These are phyloP conservation scores for Arvicanthis niloticus DNA, from an alignment of 2,113 vertebrate species.

Conservation along the genomic window DNA sequence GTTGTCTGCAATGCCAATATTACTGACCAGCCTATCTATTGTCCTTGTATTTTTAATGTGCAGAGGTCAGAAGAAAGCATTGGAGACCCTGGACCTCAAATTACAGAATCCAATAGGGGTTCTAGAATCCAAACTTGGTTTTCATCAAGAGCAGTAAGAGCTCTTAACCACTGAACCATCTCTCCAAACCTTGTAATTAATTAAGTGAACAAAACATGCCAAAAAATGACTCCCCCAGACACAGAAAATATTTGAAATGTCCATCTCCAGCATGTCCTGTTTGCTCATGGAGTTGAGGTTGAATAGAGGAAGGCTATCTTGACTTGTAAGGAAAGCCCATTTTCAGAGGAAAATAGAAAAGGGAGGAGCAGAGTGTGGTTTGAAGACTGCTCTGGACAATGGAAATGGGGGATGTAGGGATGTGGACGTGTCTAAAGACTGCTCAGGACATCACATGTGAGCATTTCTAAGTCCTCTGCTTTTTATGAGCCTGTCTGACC, in stretches of 20 bases:
- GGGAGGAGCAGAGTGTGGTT: neutral
- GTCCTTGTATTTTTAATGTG: neutral
- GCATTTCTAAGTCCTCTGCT: neutral
- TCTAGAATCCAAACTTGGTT: too few relatives aligned
- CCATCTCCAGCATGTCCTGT: neutral
- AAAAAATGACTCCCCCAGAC: neutral
- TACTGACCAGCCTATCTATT: neutral
- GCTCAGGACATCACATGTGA: neutral
- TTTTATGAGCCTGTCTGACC: neutral
- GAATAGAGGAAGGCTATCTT: neutral
- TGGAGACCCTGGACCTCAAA: neutral
- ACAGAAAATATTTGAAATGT: neutral
- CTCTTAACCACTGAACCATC: neutral
- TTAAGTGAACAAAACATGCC: neutral
- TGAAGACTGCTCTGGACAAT: neutral
- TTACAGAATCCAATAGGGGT: neutral
- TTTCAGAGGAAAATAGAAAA: neutral
- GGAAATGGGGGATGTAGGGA: too few relatives aligned
- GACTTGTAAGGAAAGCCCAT: neutral
- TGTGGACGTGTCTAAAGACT: neutral
- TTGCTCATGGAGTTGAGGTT: neutral
- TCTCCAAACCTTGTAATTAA: neutral
- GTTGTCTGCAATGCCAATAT: neutral
- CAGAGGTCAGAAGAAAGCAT: neutral
- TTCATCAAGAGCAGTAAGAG: neutral